phyloP scores from a whole-genome alignment of 2,797 vertebrate genomes.

The Ceyx erithaca region DNA sequence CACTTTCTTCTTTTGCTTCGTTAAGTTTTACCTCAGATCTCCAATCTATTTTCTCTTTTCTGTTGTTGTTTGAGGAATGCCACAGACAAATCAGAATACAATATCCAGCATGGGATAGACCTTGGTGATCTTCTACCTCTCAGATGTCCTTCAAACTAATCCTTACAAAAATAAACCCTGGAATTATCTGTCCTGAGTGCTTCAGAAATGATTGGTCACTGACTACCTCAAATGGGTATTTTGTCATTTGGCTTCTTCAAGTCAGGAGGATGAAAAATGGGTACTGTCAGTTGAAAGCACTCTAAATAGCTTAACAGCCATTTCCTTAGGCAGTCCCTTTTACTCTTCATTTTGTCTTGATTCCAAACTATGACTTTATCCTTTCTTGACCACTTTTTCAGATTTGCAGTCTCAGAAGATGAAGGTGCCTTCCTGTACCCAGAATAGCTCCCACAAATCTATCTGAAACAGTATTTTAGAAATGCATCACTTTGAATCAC shows the following conservation, averaged over 20 bases:
- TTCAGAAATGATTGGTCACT: slow-evolving; percentile 4
- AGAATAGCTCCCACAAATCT: slow-evolving; percentile 10
- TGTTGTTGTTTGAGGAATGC: not conserved
- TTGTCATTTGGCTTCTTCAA: slow-evolving; percentile 34
- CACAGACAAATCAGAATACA: not conserved
- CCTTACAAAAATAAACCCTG: slow-evolving; percentile 12
- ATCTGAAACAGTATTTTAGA: not conserved
- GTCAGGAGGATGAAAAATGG: slow-evolving; percentile 36
- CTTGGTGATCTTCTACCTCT: not conserved
- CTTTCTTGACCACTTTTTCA: not conserved
- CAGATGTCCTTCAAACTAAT: slow-evolving; percentile 11
- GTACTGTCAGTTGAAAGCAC: not conserved
- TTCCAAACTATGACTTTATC: slow-evolving; percentile 24
- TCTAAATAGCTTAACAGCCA: slow-evolving; percentile 37
- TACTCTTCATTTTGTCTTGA: slow-evolving; percentile 38
- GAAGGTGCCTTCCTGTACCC: not conserved
- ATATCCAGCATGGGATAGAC: not conserved
- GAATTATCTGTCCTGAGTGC: slow-evolving; percentile 23
- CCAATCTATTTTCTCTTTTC: not conserved
- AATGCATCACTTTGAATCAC: slow-evolving; percentile 1
- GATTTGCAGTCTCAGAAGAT: slow-evolving; percentile 15
- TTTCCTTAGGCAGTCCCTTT: slow-evolving; percentile 23
- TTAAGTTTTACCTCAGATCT: not conserved
- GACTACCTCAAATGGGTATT: slow-evolving; percentile 34
- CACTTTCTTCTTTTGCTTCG: not conserved